A percentile compares a stretch with the other conserved stretches of the same genome.
These are phyloP conservation scores for Austrolebias charrua DNA, from an alignment of 2,797 vertebrate species.

Conservation along the genomic window DNA sequence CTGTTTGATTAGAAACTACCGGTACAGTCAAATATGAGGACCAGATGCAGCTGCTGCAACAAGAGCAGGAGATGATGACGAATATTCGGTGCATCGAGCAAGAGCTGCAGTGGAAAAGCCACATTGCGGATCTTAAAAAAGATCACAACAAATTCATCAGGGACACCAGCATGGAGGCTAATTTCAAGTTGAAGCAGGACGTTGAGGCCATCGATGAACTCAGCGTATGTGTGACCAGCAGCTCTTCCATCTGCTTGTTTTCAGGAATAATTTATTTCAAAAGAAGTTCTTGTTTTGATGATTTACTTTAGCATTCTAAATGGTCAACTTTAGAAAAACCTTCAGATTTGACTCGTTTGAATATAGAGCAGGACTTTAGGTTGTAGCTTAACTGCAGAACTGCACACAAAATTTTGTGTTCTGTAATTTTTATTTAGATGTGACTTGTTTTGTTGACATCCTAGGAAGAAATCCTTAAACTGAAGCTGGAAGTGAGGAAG, in stretches of 20 bases:
- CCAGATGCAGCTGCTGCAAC: slow-evolving; percentile 78
- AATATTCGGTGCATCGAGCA: slow-evolving; percentile 81
- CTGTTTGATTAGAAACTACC: slow-evolving; percentile 78
- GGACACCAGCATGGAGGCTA: slow-evolving; percentile 49
- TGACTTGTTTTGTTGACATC: slow-evolving; percentile 7
- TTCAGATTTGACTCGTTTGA: too few species aligned
- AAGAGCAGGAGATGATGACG: slow-evolving; percentile 80
- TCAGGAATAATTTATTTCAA: too few species aligned
- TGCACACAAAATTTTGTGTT: neutral
- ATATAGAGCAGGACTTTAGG: too few species aligned
- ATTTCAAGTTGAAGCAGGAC: slow-evolving; percentile 76
- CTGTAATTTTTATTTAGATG: slow-evolving; percentile 1
- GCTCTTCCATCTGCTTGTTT: too few species aligned
- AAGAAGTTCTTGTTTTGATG: too few species aligned
- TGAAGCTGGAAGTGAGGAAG: slow-evolving; percentile 75
- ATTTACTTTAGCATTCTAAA: too few species aligned
- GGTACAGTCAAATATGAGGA: slow-evolving; percentile 78
- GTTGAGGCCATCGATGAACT: slow-evolving; percentile 20
- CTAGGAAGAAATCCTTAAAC: slow-evolving; percentile 81
- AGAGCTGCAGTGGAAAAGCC: slow-evolving; percentile 84
- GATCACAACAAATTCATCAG: slow-evolving; percentile 80
- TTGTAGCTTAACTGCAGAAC: too few species aligned
- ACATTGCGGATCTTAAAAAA: slow-evolving; percentile 78
- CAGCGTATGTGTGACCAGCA: neutral
- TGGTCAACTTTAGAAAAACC: too few species aligned